A percentile compares a stretch with the other conserved stretches of the same genome.
phyloP scores from a whole-genome alignment of 2,888 invertebrate genomes.

The Pandemis cinnamomeana region DNA sequence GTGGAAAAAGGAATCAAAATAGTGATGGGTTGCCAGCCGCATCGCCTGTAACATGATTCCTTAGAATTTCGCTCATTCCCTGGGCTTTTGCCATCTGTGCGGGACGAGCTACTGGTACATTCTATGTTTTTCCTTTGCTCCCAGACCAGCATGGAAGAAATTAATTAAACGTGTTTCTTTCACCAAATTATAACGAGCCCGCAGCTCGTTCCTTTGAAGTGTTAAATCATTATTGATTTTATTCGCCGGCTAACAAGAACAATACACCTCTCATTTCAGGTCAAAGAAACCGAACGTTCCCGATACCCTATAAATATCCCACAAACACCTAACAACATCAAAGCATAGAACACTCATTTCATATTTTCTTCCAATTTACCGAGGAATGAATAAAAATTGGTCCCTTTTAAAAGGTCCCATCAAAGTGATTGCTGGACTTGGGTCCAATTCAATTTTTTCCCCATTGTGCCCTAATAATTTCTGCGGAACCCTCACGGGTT shows the following conservation, averaged over 20 bases:
- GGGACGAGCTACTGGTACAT: too few species aligned
- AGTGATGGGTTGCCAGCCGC: too few species aligned
- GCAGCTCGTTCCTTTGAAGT: not conserved
- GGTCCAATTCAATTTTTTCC: conserved; percentile 35
- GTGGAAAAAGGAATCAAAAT: too few species aligned
- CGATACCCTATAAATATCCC: not conserved
- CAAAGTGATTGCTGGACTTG: conserved; percentile 36
- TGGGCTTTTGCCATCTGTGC: too few species aligned
- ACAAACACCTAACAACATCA: conserved; percentile 21
- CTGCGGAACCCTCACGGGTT: conserved; percentile 30
- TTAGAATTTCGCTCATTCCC: too few species aligned
- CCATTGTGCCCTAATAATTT: conserved; percentile 40
- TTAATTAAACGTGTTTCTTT: not conserved
- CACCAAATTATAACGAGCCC: not conserved
- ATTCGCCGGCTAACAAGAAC: not conserved
- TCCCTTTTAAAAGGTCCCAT: conserved; percentile 35
- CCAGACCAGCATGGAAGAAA: not conserved
- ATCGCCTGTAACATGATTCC: too few species aligned
- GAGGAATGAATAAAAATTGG: conserved; percentile 38
- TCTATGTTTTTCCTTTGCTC: too few species aligned
- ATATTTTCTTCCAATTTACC: conserved; percentile 31
- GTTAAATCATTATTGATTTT: not conserved
- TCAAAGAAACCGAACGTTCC: not conserved
- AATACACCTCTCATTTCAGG: not conserved
- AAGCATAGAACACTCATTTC: conserved; percentile 25